Percentiles rank a stretch among this genome's conserved stretches.
phyloP scores from a whole-genome alignment of 2,888 invertebrate species.

The Margaritifera margaritifera region DNA sequence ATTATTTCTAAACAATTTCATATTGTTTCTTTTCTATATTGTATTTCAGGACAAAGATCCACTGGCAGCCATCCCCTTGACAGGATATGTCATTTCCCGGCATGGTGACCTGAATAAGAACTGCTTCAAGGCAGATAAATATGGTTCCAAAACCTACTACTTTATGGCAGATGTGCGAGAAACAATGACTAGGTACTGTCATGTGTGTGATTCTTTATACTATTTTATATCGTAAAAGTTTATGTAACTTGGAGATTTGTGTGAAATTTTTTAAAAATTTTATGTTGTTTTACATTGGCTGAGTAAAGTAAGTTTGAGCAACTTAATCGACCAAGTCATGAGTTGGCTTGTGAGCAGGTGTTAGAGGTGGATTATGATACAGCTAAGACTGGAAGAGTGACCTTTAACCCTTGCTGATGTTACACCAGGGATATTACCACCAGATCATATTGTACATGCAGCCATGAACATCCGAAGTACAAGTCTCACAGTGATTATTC shows the following conservation, averaged over 20 bases:
- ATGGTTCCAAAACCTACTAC: constrained; percentile 80
- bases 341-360: too few species aligned
- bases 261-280: neutral
- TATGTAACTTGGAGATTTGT: neutral
- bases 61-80: constrained; percentile 89
- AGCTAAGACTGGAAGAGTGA: too few species aligned
- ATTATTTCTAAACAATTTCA: too few species aligned
- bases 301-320: too few species aligned
- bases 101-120: constrained; percentile 76
- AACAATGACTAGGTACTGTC: constrained; percentile 54
- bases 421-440: too few species aligned
- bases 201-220: neutral
- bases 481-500: too few species aligned
- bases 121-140: constrained; percentile 72
- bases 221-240: neutral
- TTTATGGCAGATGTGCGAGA: constrained; percentile 73
- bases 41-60: constrained; percentile 75
- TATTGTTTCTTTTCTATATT: neutral
- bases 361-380: too few species aligned
- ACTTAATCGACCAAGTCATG: too few species aligned
- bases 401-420: too few species aligned
- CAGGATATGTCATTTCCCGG: constrained; percentile 83
- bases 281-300: neutral
- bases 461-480: too few species aligned
- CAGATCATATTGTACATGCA: too few species aligned